Conservation (phyloP, 2,797 vertebrate genomes). For the Sparus aurata region DNA sequence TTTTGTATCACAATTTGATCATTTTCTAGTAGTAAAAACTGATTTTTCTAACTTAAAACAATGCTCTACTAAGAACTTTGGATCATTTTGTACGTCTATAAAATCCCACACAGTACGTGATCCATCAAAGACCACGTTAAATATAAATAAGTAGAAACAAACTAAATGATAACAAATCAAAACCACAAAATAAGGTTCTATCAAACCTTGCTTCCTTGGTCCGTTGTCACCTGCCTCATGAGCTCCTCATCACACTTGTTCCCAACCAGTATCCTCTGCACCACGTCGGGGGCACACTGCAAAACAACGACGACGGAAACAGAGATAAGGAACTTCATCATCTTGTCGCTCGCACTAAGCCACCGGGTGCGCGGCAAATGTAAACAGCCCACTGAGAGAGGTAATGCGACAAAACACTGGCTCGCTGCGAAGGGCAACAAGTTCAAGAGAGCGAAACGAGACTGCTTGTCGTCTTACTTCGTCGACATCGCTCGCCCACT, state of each 20-base stretch:
- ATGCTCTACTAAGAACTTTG: too few species aligned
- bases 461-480: constrained; percentile 85
- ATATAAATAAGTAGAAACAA: not conserved
- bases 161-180: not conserved
- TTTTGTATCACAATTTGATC: too few species aligned
- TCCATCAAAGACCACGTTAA: too few species aligned
- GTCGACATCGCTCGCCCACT: constrained; percentile 96
- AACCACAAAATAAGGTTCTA: not conserved
- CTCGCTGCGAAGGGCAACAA: constrained; percentile 11
- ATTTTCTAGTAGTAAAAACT: too few species aligned
- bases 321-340: constrained; percentile 15
- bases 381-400: not conserved
- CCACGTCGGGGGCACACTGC: constrained; percentile 88
- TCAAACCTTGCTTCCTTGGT: constrained; percentile 92
- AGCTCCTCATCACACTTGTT: constrained; percentile 93
- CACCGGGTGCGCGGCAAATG: not conserved
- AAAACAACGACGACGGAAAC: constrained; percentile 9
- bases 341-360: constrained; percentile 28
- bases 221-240: constrained; percentile 90
- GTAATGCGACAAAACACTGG: constrained; percentile 9
- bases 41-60: too few species aligned
- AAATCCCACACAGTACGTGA: not conserved
- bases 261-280: constrained; percentile 94
- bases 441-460: not conserved
- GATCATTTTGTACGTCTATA: too few species aligned